These are phyloP conservation scores for Drosophila ananassae DNA, from an alignment of 1,140 invertebrate species.

Conservation along the genomic window DNA sequence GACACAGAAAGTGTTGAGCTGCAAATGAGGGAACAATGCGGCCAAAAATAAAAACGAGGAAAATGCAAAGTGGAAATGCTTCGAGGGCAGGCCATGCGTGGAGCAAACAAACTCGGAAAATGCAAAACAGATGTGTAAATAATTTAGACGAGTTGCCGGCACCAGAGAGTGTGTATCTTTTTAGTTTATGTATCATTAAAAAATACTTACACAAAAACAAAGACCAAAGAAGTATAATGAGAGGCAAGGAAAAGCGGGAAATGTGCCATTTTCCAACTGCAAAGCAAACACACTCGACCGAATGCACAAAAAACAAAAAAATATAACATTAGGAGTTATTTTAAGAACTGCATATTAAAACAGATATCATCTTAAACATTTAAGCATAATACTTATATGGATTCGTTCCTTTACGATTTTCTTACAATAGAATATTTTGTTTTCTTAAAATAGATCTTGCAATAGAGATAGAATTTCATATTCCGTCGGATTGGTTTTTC, in stretches of 20 bases:
- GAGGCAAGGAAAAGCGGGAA: constrained; percentile 51
- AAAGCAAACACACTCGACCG: constrained; percentile 60
- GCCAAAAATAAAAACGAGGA: constrained; percentile 42
- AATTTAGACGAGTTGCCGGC: constrained; percentile 78
- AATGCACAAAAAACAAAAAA: background rate
- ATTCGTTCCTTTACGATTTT: too few species aligned
- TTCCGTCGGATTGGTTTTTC: too few species aligned
- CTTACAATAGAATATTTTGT: too few species aligned
- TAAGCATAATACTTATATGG: too few species aligned
- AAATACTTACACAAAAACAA: constrained; percentile 73
- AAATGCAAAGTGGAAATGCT: constrained; percentile 67
- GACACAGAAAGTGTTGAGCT: constrained; percentile 80
- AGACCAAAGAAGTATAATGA: constrained; percentile 41
- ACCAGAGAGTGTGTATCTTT: constrained; percentile 66
- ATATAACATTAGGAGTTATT: too few species aligned
- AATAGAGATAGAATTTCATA: too few species aligned
- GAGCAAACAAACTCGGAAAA: constrained; percentile 66
- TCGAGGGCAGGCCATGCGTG: constrained; percentile 72
- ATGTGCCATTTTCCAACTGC: constrained; percentile 79
- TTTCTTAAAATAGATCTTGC: too few species aligned
- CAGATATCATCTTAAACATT: too few species aligned
- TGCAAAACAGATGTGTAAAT: constrained; percentile 82
- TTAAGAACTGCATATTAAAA: too few species aligned
- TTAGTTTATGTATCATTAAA: constrained; percentile 83
- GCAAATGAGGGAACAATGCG: constrained; percentile 79